phyloP scores from a whole-genome alignment of 2,113 vertebrate genomes.

The Neolamprologus sp. region DNA sequence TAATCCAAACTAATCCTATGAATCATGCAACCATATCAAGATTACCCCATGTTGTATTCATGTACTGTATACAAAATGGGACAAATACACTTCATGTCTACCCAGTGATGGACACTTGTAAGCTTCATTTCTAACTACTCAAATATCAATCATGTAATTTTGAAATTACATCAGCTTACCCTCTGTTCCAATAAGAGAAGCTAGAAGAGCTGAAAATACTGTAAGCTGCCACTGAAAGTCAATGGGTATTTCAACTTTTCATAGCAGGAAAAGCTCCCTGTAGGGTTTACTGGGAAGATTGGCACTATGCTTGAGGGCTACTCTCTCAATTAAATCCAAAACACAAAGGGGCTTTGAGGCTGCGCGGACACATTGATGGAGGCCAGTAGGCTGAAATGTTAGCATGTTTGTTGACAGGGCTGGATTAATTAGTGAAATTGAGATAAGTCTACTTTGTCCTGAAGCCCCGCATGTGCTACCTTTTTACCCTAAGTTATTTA shows the following conservation, averaged over 20 bases:
- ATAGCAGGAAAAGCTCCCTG: conserved; percentile 14
- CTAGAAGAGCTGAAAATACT: not conserved
- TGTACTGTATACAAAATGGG: not conserved
- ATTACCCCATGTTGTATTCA: conserved; percentile 1
- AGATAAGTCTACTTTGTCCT: not conserved
- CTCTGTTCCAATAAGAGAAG: not conserved
- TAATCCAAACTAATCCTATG: conserved; percentile 41
- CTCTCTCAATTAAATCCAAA: conserved; percentile 35
- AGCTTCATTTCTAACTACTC: not conserved
- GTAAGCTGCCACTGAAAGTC: not conserved
- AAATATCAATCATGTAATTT: not conserved
- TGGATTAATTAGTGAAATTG: not conserved
- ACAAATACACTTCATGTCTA: not conserved
- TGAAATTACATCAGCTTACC: not conserved
- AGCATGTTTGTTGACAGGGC: not conserved
- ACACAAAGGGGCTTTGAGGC: not conserved
- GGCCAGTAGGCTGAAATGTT: not conserved
- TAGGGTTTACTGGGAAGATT: conserved; percentile 8
- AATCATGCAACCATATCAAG: conserved; percentile 12
- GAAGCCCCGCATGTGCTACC: not conserved
- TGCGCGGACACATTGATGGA: not conserved
- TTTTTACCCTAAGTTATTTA: not conserved
- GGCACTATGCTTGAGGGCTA: conserved; percentile 11
- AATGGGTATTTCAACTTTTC: conserved; percentile 21
- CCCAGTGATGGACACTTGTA: not conserved